These are phyloP conservation scores for Castor canadensis DNA, from an alignment of 2,113 vertebrate genomes.

Conservation along the genomic window DNA sequence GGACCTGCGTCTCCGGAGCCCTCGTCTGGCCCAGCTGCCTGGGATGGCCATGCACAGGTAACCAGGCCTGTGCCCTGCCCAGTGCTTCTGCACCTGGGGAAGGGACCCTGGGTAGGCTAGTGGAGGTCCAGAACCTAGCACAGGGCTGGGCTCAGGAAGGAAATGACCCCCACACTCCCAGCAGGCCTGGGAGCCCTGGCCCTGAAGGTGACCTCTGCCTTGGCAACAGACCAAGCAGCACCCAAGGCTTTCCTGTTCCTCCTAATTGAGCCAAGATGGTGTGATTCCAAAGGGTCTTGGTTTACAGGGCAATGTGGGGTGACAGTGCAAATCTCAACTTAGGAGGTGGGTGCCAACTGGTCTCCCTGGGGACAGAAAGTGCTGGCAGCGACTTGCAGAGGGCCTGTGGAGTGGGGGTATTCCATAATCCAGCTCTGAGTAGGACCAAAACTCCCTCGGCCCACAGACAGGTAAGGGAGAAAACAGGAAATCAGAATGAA, in stretches of 20 bases:
- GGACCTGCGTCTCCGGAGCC: slow-evolving; percentile 67
- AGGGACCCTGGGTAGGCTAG: neutral
- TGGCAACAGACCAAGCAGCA: neutral
- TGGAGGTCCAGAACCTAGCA: neutral
- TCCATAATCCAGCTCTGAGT: neutral
- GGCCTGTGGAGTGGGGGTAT: neutral
- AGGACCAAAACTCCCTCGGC: neutral
- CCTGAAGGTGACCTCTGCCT: neutral
- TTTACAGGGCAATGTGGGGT: neutral
- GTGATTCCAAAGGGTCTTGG: neutral
- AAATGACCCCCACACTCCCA: accelerated
- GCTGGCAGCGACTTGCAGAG: too few species aligned
- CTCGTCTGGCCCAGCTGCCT: slow-evolving; percentile 2
- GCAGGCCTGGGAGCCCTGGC: neutral
- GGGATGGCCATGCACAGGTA: slow-evolving; percentile 64
- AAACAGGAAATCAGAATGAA: neutral
- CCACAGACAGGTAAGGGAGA: neutral
- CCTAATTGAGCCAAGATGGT: accelerated
- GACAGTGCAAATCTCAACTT: neutral
- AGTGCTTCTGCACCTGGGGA: neutral
- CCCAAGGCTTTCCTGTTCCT: neutral
- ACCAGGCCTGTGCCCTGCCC: neutral
- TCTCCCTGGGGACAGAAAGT: too few species aligned
- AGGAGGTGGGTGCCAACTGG: neutral
- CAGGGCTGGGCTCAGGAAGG: neutral